Evolutionary conservation across 2,113 vertebrate genomes (phyloP).

Genomic region (Lichenostomus cassidix): DNA sequence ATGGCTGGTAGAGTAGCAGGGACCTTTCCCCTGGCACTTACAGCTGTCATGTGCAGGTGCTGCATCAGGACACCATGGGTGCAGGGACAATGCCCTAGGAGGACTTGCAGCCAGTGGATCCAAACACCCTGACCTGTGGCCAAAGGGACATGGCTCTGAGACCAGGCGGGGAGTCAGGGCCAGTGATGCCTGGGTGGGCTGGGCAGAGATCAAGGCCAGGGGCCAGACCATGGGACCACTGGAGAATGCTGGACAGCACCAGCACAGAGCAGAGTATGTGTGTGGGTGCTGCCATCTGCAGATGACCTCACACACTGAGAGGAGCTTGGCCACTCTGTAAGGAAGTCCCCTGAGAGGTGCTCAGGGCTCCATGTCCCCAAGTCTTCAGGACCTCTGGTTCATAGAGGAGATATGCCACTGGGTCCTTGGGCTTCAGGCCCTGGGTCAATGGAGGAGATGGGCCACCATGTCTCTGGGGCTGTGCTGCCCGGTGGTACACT

Average conservation of each 20-base stretch:
- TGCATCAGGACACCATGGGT: not conserved
- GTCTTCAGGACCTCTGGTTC: not conserved
- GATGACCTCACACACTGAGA: not conserved
- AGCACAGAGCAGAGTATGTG: not conserved
- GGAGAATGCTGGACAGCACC: not conserved
- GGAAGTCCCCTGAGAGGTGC: not conserved
- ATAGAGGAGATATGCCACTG: not conserved
- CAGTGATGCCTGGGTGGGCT: not conserved
- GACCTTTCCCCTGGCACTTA: not conserved
- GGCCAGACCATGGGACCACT: no score
- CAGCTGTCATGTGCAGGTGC: rapidly evolving
- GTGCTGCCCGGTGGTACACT: not conserved
- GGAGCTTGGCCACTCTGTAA: rapidly evolving
- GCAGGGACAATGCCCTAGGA: not conserved
- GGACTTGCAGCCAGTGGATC: not conserved
- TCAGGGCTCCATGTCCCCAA: not conserved
- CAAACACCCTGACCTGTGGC: not conserved
- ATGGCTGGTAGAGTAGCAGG: not conserved
- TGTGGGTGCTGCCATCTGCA: conserved; percentile 2
- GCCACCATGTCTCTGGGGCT: rapidly evolving
- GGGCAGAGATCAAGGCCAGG: not conserved
- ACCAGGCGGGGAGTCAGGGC: not conserved
- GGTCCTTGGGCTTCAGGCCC: not conserved
- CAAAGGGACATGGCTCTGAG: not conserved
- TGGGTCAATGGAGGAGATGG: not conserved